Percentiles rank a stretch among this genome's conserved stretches.
These are phyloP conservation scores for Blera fallax DNA, from an alignment of 2,888 invertebrate genomes.

Conservation along the genomic window DNA sequence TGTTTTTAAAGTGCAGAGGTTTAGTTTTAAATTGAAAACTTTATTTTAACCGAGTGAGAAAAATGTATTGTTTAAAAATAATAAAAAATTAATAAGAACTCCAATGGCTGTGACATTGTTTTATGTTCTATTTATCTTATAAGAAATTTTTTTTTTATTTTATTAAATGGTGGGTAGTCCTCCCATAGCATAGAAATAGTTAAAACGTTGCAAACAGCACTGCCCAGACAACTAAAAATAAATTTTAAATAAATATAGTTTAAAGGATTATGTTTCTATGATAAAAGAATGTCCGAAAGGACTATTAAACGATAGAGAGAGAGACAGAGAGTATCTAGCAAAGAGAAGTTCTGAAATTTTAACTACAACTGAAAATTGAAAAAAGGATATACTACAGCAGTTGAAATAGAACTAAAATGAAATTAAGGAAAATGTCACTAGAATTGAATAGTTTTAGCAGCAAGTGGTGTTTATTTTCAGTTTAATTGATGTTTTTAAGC, in stretches of 20 bases:
- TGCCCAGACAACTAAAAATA: conserved; percentile 53
- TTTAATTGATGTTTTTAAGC: background rate
- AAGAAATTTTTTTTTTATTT: too few relatives aligned
- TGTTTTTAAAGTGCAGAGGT: conserved; percentile 59
- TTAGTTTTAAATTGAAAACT: conserved; percentile 30
- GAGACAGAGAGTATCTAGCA: background rate
- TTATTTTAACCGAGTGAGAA: conserved; percentile 51
- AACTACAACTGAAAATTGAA: background rate
- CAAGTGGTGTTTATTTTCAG: background rate
- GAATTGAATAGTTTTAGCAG: background rate
- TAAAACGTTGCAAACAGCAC: conserved; percentile 57
- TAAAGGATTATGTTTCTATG: background rate
- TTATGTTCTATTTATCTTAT: conserved; percentile 3
- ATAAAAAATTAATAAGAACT: conserved; percentile 10
- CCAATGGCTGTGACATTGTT: background rate
- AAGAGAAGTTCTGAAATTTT: background rate
- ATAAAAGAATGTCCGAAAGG: background rate
- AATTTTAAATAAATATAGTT: background rate
- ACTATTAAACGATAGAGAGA: background rate
- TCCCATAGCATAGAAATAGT: background rate
- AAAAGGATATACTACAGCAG: background rate
- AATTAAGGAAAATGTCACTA: background rate
- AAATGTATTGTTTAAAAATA: conserved; percentile 40
- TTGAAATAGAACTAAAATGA: background rate
- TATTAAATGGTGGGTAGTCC: background rate